These are phyloP conservation scores for Cenopis cana DNA, from an alignment of 2,888 invertebrate genomes.

Conservation along the genomic window DNA sequence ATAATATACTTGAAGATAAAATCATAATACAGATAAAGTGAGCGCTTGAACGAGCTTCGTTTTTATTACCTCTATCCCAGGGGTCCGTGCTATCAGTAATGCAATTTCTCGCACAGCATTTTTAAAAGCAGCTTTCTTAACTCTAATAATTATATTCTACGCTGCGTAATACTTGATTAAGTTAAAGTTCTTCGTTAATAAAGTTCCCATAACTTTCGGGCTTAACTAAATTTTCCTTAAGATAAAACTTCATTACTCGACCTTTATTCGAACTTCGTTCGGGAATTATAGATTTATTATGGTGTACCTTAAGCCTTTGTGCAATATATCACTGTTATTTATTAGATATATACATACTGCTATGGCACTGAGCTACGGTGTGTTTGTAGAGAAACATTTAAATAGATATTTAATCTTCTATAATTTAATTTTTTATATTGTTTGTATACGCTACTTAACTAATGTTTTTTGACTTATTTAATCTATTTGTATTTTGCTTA, in stretches of 20 bases:
- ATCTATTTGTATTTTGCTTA: too few species aligned
- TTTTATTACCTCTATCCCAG: background rate
- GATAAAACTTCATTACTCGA: conserved; percentile 47
- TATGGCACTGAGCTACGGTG: too few species aligned
- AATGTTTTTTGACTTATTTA: too few species aligned
- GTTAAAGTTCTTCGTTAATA: conserved; percentile 34
- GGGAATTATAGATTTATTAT: conserved; percentile 24
- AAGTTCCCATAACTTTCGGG: conserved; percentile 42
- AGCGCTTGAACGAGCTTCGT: background rate
- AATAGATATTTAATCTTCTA: too few species aligned
- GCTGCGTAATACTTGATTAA: conserved; percentile 36
- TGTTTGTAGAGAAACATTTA: too few species aligned
- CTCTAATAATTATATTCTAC: conserved; percentile 15
- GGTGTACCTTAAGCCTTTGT: background rate
- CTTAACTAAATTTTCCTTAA: conserved; percentile 43
- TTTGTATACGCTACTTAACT: too few species aligned
- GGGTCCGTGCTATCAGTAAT: background rate
- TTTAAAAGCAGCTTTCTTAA: conserved; percentile 10
- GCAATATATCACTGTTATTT: background rate
- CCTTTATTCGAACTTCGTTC: conserved; percentile 43
- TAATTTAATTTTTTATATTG: too few species aligned
- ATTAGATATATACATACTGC: background rate
- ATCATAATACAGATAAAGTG: too few species aligned
- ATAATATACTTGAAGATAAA: too few species aligned
- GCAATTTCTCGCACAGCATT: conserved; percentile 5